Evolutionary conservation across 1,140 invertebrate genomes (phyloP), one percentile per base, ranked within the genome.

Genomic region (Dolichoris vasculosae): DNA sequence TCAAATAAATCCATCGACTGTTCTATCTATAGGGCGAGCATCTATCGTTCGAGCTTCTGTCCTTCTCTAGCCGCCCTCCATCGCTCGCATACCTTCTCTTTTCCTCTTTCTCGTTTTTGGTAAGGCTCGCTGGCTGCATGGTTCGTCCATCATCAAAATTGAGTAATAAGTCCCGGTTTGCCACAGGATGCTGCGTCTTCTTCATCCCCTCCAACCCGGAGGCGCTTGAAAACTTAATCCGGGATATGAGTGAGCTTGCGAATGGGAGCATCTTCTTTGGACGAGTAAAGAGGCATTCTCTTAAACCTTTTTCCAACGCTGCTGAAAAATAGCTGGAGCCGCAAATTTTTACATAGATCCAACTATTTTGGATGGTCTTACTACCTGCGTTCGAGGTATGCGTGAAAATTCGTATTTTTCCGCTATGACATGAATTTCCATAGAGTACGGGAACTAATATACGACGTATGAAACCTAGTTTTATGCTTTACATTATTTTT

Each of bases 111-210:
- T 35, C 46, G 55, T 30, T 35, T 59, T 32, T 35, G 11, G 32
- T 63, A 35, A 30, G 59, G 83, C 59, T 71, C 40, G 30, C n/a
- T 23, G 38, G 79, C 59, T 78, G 40, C 86, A 82, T 38, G 86
- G 87, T 91, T 88, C 89, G 90, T 90, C 88, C 88, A 91, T 90
- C 90, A 90, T 90, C 88, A 85, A 88, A 90, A 91, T 91, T 90
- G 90, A 90, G 90, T 91, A 90, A 91, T 91, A 91, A 91, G 90
- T 87, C 87, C 63, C 35, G n/a, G 67, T 83, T 79, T 32, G 82
- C 59, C 15, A 46, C 73, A 80, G 75, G 63, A 80, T 79, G 64
- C 59, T 55, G 81, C 67, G 17, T 40, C 67, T 38, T 1, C 83
- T 88, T 75, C 38, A 13, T 30, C 51, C 35, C 38, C 15, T 38